A percentile compares a stretch with the other conserved stretches of the same genome.
phyloP scores from a whole-genome alignment of 2,888 invertebrate species.

The Apamea crenata region DNA sequence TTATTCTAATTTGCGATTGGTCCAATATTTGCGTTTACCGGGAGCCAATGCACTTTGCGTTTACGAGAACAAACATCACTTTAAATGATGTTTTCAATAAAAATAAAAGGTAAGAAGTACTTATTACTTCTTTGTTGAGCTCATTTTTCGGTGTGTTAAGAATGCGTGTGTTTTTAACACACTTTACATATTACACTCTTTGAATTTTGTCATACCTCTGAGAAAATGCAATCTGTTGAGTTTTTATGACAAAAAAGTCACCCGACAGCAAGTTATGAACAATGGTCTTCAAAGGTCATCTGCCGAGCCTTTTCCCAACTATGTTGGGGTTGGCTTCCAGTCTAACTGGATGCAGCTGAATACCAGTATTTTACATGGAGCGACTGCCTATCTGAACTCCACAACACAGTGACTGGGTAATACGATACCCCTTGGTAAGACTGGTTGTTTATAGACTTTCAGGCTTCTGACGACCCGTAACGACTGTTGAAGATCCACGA shows the following conservation, averaged over 20 bases:
- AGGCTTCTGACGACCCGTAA: too few species aligned
- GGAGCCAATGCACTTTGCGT: slow-evolving; percentile 67
- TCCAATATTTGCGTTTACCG: slow-evolving; percentile 59
- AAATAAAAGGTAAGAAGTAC: slow-evolving; percentile 49
- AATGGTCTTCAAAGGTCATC: background rate
- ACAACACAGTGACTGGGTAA: too few species aligned
- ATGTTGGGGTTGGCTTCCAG: too few species aligned
- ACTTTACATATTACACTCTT: slow-evolving; percentile 26
- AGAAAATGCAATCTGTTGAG: slow-evolving; percentile 19
- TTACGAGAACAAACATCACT: slow-evolving; percentile 57
- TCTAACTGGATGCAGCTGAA: too few species aligned
- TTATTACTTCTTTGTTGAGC: slow-evolving; percentile 47
- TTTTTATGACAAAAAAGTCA: background rate
- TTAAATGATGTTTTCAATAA: slow-evolving; percentile 47
- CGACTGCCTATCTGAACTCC: too few species aligned
- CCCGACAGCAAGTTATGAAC: background rate
- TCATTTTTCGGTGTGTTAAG: slow-evolving; percentile 41
- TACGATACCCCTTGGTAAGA: too few species aligned
- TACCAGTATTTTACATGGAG: too few species aligned
- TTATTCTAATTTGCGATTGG: slow-evolving; percentile 60
- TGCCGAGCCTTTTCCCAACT: too few species aligned
- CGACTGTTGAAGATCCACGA: too few species aligned
- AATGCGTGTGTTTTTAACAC: slow-evolving; percentile 31
- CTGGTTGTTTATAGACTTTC: too few species aligned
- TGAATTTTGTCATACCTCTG: slow-evolving; percentile 31